These are phyloP conservation scores for Enoplosus armatus DNA, from an alignment of 2,797 vertebrate genomes.

Conservation along the genomic window DNA sequence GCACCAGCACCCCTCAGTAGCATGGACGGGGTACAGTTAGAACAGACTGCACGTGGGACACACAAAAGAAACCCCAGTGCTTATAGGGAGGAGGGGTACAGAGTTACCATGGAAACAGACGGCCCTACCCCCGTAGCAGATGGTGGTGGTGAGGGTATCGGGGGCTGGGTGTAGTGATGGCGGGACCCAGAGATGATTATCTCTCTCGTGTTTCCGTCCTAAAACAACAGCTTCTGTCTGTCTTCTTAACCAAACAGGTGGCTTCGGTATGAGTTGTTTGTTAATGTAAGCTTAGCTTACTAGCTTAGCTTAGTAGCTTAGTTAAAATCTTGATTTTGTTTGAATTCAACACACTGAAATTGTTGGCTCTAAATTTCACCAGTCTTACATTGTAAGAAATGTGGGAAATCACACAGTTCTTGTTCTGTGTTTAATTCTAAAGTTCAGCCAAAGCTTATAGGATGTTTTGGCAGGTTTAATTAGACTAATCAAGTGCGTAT, in stretches of 20 bases:
- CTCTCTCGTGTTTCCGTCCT: slow-evolving; percentile 54
- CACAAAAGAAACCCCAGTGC: slow-evolving; percentile 72
- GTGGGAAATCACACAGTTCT: too few relatives aligned
- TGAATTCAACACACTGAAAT: too few relatives aligned
- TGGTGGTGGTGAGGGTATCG: slow-evolving; percentile 79
- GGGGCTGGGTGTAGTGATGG: slow-evolving; percentile 73
- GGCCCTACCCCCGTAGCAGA: slow-evolving; percentile 81
- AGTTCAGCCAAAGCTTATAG: too few relatives aligned
- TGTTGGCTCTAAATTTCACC: too few relatives aligned
- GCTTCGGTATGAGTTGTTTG: slow-evolving; percentile 1
- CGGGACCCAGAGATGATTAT: slow-evolving; percentile 71
- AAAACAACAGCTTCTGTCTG: slow-evolving; percentile 43
- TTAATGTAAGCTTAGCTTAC: too few relatives aligned
- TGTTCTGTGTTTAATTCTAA: too few relatives aligned
- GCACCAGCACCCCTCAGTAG: slow-evolving; percentile 33
- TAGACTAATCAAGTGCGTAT: too few relatives aligned
- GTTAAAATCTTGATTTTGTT: too few relatives aligned
- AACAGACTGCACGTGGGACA: slow-evolving; percentile 69
- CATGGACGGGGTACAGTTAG: slow-evolving; percentile 58
- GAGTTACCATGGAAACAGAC: slow-evolving; percentile 84
- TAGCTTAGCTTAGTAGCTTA: too few relatives aligned
- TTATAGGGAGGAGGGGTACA: slow-evolving; percentile 72
- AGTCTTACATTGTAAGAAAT: too few relatives aligned
- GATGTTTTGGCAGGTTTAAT: too few relatives aligned
- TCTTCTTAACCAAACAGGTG: slow-evolving; percentile 49